A percentile compares a stretch with the other conserved stretches of the same genome.
phyloP scores from a whole-genome alignment of 1,140 invertebrate genomes.

The Zophobas atratus region DNA sequence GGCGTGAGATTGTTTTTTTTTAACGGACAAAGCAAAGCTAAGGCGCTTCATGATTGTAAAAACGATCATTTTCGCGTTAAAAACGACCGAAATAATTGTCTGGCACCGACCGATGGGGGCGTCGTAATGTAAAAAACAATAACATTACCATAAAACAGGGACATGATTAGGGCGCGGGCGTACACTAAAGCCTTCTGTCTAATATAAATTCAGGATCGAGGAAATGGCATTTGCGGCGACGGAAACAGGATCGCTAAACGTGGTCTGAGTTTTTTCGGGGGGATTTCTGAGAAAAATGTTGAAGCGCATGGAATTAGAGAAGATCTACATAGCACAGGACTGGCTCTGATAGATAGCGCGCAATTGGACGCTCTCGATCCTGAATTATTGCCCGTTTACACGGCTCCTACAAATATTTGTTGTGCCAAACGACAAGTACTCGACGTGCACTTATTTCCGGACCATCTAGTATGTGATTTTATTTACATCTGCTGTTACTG shows the following conservation, averaged over 20 bases:
- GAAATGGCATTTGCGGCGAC: conserved; percentile 43
- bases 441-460: too few species aligned
- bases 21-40: not conserved
- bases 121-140: conserved; percentile 42
- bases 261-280: conserved; percentile 43
- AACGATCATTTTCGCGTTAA: not conserved
- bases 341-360: conserved; percentile 54
- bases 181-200: conserved; percentile 42
- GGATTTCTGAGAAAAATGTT: conserved; percentile 49
- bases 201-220: conserved; percentile 50
- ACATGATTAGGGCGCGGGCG: conserved; percentile 33
- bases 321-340: conserved; percentile 51
- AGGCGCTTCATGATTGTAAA: not conserved
- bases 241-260: conserved; percentile 45
- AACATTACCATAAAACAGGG: conserved; percentile 47
- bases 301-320: conserved; percentile 48
- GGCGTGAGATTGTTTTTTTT: not conserved
- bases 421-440: too few species aligned
- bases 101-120: conserved; percentile 3
- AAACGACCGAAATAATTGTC: conserved; percentile 31
- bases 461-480: too few species aligned
- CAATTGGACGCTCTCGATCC: conserved; percentile 51
- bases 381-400: conserved; percentile 54
- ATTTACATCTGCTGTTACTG: too few species aligned
- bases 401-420: conserved; percentile 44